Percentiles rank a stretch among this genome's conserved stretches.
Conservation (phyloP, 2,888 invertebrate genomes). For the Pristionchus arcanus region DNA sequence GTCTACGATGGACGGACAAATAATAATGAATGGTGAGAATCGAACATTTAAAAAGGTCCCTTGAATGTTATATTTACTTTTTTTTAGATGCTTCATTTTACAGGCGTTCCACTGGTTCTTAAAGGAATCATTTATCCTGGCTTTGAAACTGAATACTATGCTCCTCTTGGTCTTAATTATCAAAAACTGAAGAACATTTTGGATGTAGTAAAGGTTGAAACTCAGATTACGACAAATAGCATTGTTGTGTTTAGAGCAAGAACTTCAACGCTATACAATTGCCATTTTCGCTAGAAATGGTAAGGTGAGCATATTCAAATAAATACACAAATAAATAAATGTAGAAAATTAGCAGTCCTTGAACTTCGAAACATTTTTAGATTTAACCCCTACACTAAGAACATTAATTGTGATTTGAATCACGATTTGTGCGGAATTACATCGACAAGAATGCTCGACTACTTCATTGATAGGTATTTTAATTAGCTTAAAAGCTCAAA, state of each 20-base stretch:
- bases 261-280: slow-evolving; percentile 49
- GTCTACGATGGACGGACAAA: background rate
- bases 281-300: slow-evolving; percentile 27
- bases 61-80: background rate
- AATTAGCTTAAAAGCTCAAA: background rate
- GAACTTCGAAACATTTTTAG: no score
- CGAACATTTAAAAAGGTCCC: background rate
- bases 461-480: slow-evolving; percentile 5
- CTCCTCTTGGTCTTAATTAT: slow-evolving; percentile 31
- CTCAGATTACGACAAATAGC: no score
- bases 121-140: slow-evolving; percentile 42
- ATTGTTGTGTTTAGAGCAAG: slow-evolving; percentile 44
- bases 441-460: background rate
- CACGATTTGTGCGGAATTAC: background rate
- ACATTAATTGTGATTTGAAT: slow-evolving; percentile 11
- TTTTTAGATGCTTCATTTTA: background rate
- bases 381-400: background rate
- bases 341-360: background rate
- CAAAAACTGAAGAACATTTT: background rate
- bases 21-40: slow-evolving; percentile 6
- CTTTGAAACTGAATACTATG: slow-evolving; percentile 36
- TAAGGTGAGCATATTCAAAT: background rate
- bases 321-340: no score
- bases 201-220: slow-evolving; percentile 43
- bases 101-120: background rate